Conservation (phyloP, 2,113 vertebrate species). For the Sphyrna mokarran region DNA sequence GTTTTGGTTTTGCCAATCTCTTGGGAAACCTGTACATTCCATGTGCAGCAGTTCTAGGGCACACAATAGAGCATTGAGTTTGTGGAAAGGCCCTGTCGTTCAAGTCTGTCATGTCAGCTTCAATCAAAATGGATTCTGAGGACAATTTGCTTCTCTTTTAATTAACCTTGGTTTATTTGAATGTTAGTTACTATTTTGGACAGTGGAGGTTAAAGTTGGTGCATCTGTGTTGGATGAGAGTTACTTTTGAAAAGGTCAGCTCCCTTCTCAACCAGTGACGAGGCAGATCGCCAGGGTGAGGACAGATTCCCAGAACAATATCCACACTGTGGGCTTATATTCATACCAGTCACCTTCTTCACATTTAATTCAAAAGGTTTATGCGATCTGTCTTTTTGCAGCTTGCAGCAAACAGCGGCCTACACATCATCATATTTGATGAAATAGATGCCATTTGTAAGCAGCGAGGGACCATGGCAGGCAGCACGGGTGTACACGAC, state of each 20-base stretch:
- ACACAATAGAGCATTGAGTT: background rate
- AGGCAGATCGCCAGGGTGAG: constrained; percentile 46
- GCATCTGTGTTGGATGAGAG: constrained; percentile 43
- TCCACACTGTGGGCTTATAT: constrained; percentile 39
- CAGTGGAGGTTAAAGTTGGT: background rate
- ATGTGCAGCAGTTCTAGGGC: background rate
- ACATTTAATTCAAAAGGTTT: background rate
- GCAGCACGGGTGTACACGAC: constrained; percentile 91
- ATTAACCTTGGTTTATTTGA: background rate
- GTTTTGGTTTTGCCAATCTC: background rate
- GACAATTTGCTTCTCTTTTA: background rate
- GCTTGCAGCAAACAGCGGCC: constrained; percentile 90
- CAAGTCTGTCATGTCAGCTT: background rate
- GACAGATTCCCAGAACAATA: constrained; percentile 41
- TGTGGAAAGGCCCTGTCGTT: background rate
- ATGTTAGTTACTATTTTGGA: constrained; percentile 15
- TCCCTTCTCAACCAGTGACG: constrained; percentile 45
- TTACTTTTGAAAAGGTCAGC: constrained; percentile 54
- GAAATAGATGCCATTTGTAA: constrained; percentile 98
- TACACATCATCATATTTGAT: constrained; percentile 97
- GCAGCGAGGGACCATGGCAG: constrained; percentile 93
- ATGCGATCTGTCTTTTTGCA: constrained; percentile 44
- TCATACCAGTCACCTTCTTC: background rate
- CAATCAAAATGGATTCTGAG: background rate
- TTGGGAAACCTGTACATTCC: background rate